Base-by-base conservation (phyloP, 2,888 invertebrate species). In the Dryococelus australis region DNA sequence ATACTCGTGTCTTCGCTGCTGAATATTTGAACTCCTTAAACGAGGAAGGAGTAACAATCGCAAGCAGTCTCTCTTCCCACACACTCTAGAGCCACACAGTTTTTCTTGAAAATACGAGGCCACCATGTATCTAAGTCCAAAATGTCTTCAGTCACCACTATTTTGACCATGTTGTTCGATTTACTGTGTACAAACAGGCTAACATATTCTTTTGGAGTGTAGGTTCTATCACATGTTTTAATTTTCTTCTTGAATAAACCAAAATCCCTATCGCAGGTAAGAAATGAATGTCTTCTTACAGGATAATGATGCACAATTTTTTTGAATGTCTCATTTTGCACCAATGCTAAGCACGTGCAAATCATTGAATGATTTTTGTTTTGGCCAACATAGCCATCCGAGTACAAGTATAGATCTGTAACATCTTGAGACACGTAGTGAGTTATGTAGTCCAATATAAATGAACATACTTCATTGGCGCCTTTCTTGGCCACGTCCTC, bases 331-430 rank as follows among this genome's bases (percentile, higher is more conserved):
- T 80, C 26, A 80, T 80, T 80, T 80, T 80, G 80, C 80, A 80
- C 80, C 80, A 80, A n/a, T 80, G 16, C n/a, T 80, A 80, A 80
- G 28, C 80, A 80, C 28, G 24, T 80, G 3, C 28, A 24, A 24
- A 80, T 80, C 80, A 80, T 80, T 80, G 80, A 80, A 80, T 80
- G 80, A 80, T 80, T 80, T 80, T 80, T 80, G 80, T 80, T 80
- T 27, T 80, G 80, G n/a, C 26, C 3, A 80, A 80, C 80, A 80
- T 24, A 80, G 80, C 26, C 80, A 80, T 2, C 80, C 12, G 80
- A 80, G 80, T 80, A 80, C 27, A 80, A 80, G 80, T 80, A 13
- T 26, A 80, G 27, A 24, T 80, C 80, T 80, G 80, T 80, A 24
- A 2, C 26, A 80, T 80, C 80, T 80, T 80, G 10, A 80, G 80